phyloP scores from a whole-genome alignment of 2,797 vertebrate species.

The Orestias chungarensis region DNA sequence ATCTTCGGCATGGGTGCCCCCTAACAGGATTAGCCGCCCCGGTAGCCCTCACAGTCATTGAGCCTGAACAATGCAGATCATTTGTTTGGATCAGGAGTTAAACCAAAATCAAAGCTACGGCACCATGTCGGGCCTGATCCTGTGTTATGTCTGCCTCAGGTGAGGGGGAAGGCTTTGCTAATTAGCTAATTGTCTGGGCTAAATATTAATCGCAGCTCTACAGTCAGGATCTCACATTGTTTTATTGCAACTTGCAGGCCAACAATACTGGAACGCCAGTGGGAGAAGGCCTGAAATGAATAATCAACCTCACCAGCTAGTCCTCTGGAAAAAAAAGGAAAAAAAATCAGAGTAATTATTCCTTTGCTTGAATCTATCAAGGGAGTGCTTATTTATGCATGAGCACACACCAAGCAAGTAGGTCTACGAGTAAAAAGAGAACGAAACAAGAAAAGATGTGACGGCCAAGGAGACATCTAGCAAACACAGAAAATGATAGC shows the following conservation, averaged over 20 bases:
- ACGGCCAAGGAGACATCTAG: conserved; percentile 18
- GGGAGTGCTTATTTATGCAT: conserved; percentile 37
- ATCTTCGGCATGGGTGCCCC: conserved; percentile 59
- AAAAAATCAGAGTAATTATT: conserved; percentile 7
- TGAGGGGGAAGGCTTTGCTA: conserved; percentile 44
- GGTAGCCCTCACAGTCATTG: conserved; percentile 23
- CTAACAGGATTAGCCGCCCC: conserved; percentile 68
- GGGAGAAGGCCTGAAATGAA: conserved; percentile 28
- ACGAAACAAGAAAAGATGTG: conserved; percentile 19
- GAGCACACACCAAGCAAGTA: conserved; percentile 11
- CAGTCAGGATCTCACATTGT: conserved; percentile 32
- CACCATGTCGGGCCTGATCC: conserved; percentile 17
- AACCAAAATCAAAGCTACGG: conserved; percentile 21
- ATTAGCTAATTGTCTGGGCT: conserved; percentile 73
- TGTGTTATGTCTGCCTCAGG: conserved; percentile 22
- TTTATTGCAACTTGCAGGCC: conserved; percentile 37
- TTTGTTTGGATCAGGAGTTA: conserved; percentile 33
- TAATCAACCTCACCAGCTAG: conserved; percentile 28
- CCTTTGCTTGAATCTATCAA: conserved; percentile 12
- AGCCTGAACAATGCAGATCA: conserved; percentile 34
- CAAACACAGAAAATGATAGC: conserved; percentile 8
- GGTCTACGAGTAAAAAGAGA: conserved; percentile 12
- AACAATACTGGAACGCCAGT: conserved; percentile 23
- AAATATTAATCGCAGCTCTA: conserved; percentile 63
- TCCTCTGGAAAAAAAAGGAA: conserved; percentile 30